Evolutionary conservation across 2,113 vertebrate species (phyloP).

Genomic region (Gorsachius goisagi): DNA sequence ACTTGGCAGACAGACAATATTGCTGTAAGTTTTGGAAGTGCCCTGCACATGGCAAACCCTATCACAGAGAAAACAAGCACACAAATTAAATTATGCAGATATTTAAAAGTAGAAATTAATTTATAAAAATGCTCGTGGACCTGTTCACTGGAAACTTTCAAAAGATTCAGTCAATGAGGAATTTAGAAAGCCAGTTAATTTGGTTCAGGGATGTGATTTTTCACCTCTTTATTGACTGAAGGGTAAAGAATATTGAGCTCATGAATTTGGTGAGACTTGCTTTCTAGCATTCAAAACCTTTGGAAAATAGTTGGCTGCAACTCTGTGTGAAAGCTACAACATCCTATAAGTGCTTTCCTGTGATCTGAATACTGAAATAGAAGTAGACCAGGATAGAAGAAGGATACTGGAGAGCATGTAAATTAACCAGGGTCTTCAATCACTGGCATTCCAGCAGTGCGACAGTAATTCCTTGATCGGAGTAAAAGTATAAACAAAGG

Average conservation of each 20-base stretch:
- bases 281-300: not conserved
- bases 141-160: not conserved
- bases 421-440: not conserved
- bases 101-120: not conserved
- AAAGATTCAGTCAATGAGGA: not conserved
- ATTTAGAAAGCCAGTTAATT: not conserved
- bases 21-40: not conserved
- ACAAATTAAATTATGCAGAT: not conserved
- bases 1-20: not conserved
- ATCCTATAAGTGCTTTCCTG: not conserved
- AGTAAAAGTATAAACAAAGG: not conserved
- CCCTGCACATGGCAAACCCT: not conserved
- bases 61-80: not conserved
- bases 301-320: not conserved
- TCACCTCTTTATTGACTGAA: not conserved
- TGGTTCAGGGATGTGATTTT: not conserved
- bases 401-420: not conserved
- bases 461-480: not conserved
- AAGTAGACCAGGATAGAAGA: not conserved
- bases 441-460: not conserved
- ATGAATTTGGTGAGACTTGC: not conserved
- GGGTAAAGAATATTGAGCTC: not conserved
- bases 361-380: constrained; percentile 4
- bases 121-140: not conserved
- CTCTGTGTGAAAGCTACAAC: not conserved